Base-by-base conservation (phyloP, 1,140 invertebrate genomes). In the Panulirus ornatus region DNA sequence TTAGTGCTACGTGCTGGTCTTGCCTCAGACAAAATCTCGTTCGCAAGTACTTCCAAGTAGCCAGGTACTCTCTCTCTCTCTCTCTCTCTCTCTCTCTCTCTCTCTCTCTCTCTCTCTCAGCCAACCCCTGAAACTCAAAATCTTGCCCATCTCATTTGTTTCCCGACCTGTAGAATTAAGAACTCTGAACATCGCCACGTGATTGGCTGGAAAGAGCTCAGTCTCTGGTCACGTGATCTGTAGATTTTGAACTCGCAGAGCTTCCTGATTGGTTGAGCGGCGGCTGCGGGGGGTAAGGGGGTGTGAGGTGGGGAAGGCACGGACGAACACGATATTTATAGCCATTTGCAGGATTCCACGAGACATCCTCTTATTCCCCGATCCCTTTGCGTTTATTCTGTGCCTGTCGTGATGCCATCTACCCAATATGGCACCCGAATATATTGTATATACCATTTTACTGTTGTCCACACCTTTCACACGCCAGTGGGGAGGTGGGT, bases 131-230 rank as follows among this genome's bases (percentile, higher is more conserved):
- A 22, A 22, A n/a, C n/a, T n/a, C n/a, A n/a, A n/a, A n/a, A n/a
- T n/a, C n/a, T n/a, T n/a, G n/a, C n/a, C n/a, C n/a, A n/a, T n/a
- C 79, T 44, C 54, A 83, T 83, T 83, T 38, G 79, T 83, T 54
- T 83, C 54, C 51, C 19, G 9, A 40, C 30, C 44, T 54, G 58
- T 63, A 83, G 36, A 63, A 83, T 83, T 83, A 83, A 83, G n/a
- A n/a, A 66, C 38, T 36, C 38, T 30, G 27, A 19, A 42, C 44
- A 11, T 51, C 36, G 14, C 5, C 27, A n/a, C 76, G 22, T 58
- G 42, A 79, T 79, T 79, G 76, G 76, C 76, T 83, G 79, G 11
- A n/a, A n/a, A 30, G n/a, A n/a, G n/a, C 6, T 51, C 51, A 44
- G 30, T 30, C 51, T 14, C 36, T n/a, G 54, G 79, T 83, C 79